Base-by-base conservation (phyloP, 2,113 vertebrate species). In the Triplophysa dalaica region DNA sequence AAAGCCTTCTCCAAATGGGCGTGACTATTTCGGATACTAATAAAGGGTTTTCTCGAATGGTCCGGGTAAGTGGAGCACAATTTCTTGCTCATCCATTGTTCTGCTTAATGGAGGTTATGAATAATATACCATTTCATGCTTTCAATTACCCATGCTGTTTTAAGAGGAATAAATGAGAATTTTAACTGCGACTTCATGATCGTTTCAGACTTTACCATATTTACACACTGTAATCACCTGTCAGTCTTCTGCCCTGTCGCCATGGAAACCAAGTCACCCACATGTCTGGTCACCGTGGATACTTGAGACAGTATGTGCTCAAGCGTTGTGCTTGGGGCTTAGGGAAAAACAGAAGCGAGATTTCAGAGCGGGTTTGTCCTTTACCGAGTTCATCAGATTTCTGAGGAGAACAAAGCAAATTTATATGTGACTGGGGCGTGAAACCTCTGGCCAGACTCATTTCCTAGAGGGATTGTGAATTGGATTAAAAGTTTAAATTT, bases 221-320 rank as follows among this genome's bases (percentile, higher is more conserved):
- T 41, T 80, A 70, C 52, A 56, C 52, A 82, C 43, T 75, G 64
- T 66, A 79, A 60, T 43, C 80, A 43, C 38, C 73, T 77, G 76
- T 70, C 77, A 77, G 58, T 72, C 33, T 29, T 68, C 43, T 45
- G 56, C 67, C 43, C 67, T 48, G 68, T 82, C 81, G 50, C 64
- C 78, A 82, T 82, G 81, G 78, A 78, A 82, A 82, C 80, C 78
- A 73, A 77, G 43, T 77, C 77, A 82, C 80, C 77, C 64, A 60
- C 14, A n/a, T 78, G 68, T 41, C 70, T 62, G 70, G 78, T 63
- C 48, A 83, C 78, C 52, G 75, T 62, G 72, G 81, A 67, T 75
- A 75, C 66, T 70, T 65, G 41, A 72, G 70, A 83, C 21, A 81
- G 78, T 81, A 58, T 75, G 50, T 54, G 52, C 75, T 50, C 33